These are phyloP conservation scores for Macaria liturata DNA, from an alignment of 2,888 invertebrate species.

Conservation along the genomic window DNA sequence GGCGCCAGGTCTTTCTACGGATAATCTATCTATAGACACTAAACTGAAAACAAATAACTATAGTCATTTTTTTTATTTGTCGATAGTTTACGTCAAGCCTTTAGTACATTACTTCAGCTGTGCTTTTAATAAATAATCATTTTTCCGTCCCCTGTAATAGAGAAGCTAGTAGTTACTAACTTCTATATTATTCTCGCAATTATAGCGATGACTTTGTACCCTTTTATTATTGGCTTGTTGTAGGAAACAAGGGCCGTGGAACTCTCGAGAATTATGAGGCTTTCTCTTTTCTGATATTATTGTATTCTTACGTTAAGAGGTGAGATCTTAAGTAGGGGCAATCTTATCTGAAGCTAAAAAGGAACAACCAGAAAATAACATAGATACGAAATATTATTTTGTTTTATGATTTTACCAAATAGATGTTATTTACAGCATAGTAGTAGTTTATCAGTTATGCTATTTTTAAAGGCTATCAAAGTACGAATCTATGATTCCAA, in stretches of 20 bases:
- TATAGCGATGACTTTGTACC: constrained; percentile 48
- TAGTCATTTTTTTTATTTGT: no score
- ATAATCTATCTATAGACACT: no score
- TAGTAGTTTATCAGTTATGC: no score
- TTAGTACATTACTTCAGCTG: constrained; percentile 46
- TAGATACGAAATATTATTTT: no score
- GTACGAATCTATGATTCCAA: no score
- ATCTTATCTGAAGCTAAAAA: constrained; percentile 2
- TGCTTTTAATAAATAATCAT: constrained; percentile 64
- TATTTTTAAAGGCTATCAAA: no score
- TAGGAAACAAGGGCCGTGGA: constrained; percentile 41
- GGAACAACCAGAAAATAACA: no score
- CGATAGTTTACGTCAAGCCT: no score
- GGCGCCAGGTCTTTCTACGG: no score
- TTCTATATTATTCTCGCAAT: constrained; percentile 56
- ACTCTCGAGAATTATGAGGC: constrained; percentile 36
- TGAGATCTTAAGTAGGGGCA: constrained; percentile 5
- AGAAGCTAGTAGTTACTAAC: constrained; percentile 47
- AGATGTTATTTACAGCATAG: no score
- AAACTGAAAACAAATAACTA: no score
- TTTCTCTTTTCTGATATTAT: constrained; percentile 14
- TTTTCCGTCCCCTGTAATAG: constrained; percentile 54
- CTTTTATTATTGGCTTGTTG: constrained; percentile 46
- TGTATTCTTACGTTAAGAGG: constrained; percentile 12
- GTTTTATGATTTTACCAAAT: no score